Conservation (phyloP, 2,888 invertebrate species). For the Sycophila texana region DNA sequence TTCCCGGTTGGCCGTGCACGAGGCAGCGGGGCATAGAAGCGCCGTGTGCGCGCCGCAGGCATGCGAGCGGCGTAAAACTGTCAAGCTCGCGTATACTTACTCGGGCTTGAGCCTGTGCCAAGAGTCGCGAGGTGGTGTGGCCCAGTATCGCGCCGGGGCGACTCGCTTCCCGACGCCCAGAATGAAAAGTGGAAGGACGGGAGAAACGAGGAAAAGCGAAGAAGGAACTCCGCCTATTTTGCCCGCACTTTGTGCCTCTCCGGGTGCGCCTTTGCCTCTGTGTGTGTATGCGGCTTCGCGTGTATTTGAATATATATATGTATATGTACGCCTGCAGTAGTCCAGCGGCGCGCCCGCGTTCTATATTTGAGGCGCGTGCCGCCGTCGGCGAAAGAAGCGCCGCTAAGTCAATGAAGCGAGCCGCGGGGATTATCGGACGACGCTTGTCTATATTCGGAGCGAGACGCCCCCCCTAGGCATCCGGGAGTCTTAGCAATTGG, state of each 20-base stretch:
- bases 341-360: neutral
- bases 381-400: neutral
- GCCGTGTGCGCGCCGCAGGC: too few relatives aligned
- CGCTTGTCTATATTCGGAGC: constrained; percentile 10
- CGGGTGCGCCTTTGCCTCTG: too few relatives aligned
- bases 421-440: too few relatives aligned
- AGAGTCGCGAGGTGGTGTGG: constrained; percentile 11
- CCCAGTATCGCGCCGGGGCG: constrained; percentile 34
- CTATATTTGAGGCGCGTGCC: constrained; percentile 41
- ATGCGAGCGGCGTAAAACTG: neutral
- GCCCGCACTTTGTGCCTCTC: neutral
- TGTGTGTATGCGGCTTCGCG: neutral
- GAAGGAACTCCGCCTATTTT: neutral
- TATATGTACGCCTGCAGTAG: neutral
- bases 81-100: neutral
- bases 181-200: constrained; percentile 33
- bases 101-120: constrained; percentile 22
- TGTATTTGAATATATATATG: too few relatives aligned
- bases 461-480: neutral
- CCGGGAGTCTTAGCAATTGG: too few relatives aligned
- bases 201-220: constrained; percentile 24
- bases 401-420: too few relatives aligned
- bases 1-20: too few relatives aligned
- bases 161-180: neutral
- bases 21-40: too few relatives aligned